A percentile compares a stretch with the other conserved stretches of the same genome.
These are phyloP conservation scores for Promerops cafer DNA, from an alignment of 2,113 vertebrate species.

Conservation along the genomic window DNA sequence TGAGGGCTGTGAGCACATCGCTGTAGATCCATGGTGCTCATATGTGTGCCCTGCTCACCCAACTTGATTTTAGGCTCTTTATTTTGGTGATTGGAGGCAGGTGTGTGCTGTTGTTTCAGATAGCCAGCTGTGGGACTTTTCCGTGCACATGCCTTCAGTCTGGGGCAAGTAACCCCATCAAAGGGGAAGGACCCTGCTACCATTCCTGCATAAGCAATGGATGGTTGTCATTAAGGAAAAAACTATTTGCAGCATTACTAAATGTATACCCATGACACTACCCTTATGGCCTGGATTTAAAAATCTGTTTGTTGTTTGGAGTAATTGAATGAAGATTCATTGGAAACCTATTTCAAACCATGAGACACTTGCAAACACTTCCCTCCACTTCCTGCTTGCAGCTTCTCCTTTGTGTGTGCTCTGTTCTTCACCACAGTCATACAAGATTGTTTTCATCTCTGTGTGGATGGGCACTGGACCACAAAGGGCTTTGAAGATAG, in stretches of 20 bases:
- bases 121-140: neutral
- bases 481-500: neutral
- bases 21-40: fast-evolving
- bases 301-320: neutral
- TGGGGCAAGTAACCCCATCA: neutral
- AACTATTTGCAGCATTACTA: neutral
- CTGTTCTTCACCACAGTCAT: neutral
- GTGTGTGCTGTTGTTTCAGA: neutral
- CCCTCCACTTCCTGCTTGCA: neutral
- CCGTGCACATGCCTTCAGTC: neutral
- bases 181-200: neutral
- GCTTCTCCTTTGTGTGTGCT: neutral
- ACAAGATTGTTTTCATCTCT: neutral
- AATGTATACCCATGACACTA: neutral
- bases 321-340: neutral
- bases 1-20: neutral
- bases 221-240: neutral
- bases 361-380: neutral
- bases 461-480: neutral
- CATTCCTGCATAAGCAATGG: neutral
- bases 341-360: neutral
- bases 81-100: neutral
- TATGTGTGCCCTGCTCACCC: neutral
- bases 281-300: neutral
- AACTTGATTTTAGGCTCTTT: neutral